Evolutionary conservation across 1,140 invertebrate species (phyloP), one percentile per base, ranked within the genome.

Genomic region (Hylaeus volcanicus): DNA sequence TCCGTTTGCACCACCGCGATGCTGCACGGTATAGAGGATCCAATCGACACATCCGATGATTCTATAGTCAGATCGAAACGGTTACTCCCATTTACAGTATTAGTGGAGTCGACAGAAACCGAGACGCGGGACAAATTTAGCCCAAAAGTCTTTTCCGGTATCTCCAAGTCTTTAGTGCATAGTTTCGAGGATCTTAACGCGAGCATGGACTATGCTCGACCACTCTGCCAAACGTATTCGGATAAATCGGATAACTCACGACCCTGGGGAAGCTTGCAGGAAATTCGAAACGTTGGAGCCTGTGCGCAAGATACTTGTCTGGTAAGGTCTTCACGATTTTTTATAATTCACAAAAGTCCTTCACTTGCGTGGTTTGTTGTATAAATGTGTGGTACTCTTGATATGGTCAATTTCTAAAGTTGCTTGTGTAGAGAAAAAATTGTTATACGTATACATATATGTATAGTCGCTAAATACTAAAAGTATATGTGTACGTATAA

Each of bases 181-280:
- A 95, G 95, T 88, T 93, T 95, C 74, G 95, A 96, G 83, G 94
- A 96, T 84, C 82, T 95, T 11, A 95, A 93, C 77, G 79, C 84
- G 8, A 90, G 86, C 37, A 89, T 88, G 86, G 92, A 89, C 68
- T 91, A 87, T 76, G 85, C 90, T 11, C 79, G 83, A 43, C 86
- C 89, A 4, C 89, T 92, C n/a, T 85, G 87, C 61, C 91, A 92
- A 55, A 88, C 86, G 5, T 86, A 89, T n/a, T 86, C 92, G 9
- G 92, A 90, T 26, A 90, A 90, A 63, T 82, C 71, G 1, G 90
- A 90, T 43, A 83, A 88, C 55, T 84, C 89, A 51, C 89, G 91
- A 15, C 92, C 91, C 12, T 95, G 95, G 95, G 94, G 94, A 48
- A 95, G 95, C 81, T 86, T 95, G 1, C 95, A 95, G 81, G 95